Evolutionary conservation across 1,140 invertebrate genomes (phyloP), one percentile per base, ranked within the genome.

Genomic region (Drosophila burlai): DNA sequence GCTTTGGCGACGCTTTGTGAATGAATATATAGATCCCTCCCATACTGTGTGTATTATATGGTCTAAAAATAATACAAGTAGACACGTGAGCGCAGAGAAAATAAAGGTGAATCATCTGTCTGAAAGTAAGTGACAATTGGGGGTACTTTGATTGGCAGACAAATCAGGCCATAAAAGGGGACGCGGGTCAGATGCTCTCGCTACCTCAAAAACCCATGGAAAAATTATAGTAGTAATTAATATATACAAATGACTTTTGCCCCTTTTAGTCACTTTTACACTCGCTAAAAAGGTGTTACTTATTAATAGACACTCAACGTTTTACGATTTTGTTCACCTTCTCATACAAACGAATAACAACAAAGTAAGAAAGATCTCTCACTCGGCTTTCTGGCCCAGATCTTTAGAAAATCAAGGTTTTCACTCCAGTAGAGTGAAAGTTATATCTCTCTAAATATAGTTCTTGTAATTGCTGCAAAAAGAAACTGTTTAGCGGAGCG

Each of bases 31-130:
- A 47, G 42, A 71, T 43, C 52, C 55, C 29, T 43, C 52, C 55
- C 29, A 73, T 43, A 50, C 26, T 57, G 50, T 52, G 50, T 52
- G 45, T 52, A 50, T 45, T 60, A 61, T 18, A 61, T 24, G 38
- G 31, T 24, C 46, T 73, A 73, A 18, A 73, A 73, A 73, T 73
- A 73, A 52, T 31, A 40, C 2, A 36, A n/a, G 15, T 29, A 59
- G 69, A 73, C 71, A 73, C 71, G 71, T 73, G 71, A 73, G 68
- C 71, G 21, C 54, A 40, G 21, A 52, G 46, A 55, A 55, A 21
- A 18, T 50, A 3, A 61, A 61, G 31, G 46, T 73, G 71, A 73
- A 38, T 73, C 71, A 73, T 60, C 29, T 26, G 43, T 43, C 38
- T 16, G 29, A 50, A 60, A 57, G 68, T 60, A 72, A 68, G 31